phyloP scores from a whole-genome alignment of 2,888 invertebrate genomes.

The Macaria notata region DNA sequence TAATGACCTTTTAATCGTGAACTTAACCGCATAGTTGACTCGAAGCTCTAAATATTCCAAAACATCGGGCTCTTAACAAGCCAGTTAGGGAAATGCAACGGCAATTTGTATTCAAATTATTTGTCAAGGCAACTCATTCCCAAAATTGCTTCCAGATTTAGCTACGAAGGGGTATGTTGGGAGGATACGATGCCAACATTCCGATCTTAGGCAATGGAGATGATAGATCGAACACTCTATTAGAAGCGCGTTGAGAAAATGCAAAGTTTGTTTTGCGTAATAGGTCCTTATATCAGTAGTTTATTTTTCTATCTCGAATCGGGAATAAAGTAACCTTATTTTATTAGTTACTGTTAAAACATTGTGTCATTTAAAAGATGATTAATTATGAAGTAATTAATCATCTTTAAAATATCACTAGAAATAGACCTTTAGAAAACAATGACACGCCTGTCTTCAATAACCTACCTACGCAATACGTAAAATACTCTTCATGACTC shows the following conservation, averaged over 20 bases:
- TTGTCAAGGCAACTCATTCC: constrained; percentile 72
- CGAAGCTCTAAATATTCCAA: constrained; percentile 42
- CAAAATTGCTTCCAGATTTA: constrained; percentile 77
- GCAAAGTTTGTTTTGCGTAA: neutral
- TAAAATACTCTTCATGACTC: too few relatives aligned
- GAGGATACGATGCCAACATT: constrained; percentile 50
- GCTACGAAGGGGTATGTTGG: constrained; percentile 64
- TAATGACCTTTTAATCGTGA: constrained; percentile 31
- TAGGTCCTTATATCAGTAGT: too few relatives aligned
- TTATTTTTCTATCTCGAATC: too few relatives aligned
- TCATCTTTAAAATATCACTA: too few relatives aligned
- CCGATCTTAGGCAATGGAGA: constrained; percentile 55
- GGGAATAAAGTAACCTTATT: too few relatives aligned
- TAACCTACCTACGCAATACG: too few relatives aligned
- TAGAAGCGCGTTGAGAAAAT: constrained; percentile 40
- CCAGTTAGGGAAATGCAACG: constrained; percentile 55
- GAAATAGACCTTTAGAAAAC: too few relatives aligned
- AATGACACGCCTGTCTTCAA: too few relatives aligned
- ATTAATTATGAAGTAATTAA: too few relatives aligned
- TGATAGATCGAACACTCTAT: constrained; percentile 39
- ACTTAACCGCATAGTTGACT: constrained; percentile 25
- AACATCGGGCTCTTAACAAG: constrained; percentile 53
- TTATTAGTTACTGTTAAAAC: too few relatives aligned
- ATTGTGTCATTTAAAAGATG: too few relatives aligned
- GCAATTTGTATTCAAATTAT: constrained; percentile 74